Evolutionary conservation across 2,888 invertebrate genomes (phyloP), one percentile per base, ranked within the genome.

Genomic region (Anaspis maculata): DNA sequence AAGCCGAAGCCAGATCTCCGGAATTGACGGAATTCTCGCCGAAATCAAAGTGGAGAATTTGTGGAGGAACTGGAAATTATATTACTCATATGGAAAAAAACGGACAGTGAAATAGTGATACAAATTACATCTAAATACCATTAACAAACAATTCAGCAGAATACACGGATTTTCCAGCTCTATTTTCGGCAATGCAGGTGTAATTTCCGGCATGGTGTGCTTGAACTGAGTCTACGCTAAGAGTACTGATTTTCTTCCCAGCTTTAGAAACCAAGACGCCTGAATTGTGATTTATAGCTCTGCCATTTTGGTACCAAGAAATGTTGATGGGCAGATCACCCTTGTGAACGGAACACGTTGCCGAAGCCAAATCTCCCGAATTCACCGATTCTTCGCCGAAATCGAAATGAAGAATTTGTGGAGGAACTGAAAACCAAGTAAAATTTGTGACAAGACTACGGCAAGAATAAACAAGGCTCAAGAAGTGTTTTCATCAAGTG

Each of bases 321-420:
- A 89, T 78, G 53, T 76, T 74, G 19, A 89, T 69, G 4, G 88
- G 89, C 30, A 76, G 70, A 59, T 89, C 89, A 25, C 90, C 86
- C 63, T 84, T 83, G 27, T 76, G 73, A 23, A 85, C 78, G 67
- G 81, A 77, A 61, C 86, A 87, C 44, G 77, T 76, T 2, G 82
- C 73, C 34, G 83, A 83, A 22, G 81, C 79, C 43, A 79, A 74
- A 44, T 86, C 84, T 3, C 85, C 86, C 37, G 82, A 80, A 56
- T 85, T 83, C 26, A 83, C 76, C 34, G 82, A 73, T 47, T 83
- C 81, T 30, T 83, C 82, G 40, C 83, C 83, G 51, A 85, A 76
- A 49, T 73, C 71, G 61, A 81, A 75, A 27, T 78, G 77, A 54
- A 73, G 69, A 52, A 81, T 77, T 69, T 79, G 79, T 41, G 80